These are phyloP conservation scores for Gobio occitaniae DNA, from an alignment of 2,797 vertebrate genomes.

Conservation along the genomic window DNA sequence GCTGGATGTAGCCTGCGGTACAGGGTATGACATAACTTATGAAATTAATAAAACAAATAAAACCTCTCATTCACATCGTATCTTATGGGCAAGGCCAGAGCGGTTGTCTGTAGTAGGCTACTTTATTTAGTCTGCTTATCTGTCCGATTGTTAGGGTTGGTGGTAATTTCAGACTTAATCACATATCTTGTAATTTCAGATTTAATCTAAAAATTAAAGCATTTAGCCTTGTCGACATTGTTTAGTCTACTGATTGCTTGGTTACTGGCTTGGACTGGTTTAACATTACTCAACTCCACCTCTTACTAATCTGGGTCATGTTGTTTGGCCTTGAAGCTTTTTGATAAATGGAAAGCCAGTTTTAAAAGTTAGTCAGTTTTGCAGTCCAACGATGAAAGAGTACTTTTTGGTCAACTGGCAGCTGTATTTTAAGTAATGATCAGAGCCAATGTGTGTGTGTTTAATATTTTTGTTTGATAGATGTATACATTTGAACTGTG, in stretches of 20 bases:
- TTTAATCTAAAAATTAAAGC: not conserved
- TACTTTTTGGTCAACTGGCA: not conserved
- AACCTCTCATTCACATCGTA: not conserved
- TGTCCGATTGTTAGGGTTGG: not conserved
- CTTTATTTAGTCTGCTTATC: not conserved
- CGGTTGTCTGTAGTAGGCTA: not conserved
- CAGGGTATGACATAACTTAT: conserved; percentile 80
- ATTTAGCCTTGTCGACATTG: not conserved
- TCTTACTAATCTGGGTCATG: not conserved
- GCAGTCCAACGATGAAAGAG: not conserved
- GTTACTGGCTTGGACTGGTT: not conserved
- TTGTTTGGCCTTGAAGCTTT: not conserved
- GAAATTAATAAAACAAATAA: not conserved
- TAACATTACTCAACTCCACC: no score
- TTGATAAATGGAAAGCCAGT: not conserved
- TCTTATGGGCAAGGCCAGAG: not conserved
- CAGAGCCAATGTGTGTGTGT: not conserved
- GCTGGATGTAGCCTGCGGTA: conserved; percentile 96
- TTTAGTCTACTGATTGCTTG: not conserved
- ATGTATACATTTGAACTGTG: no score
- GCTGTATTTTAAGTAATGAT: not conserved
- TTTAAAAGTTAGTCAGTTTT: not conserved
- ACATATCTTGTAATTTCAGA: not conserved
- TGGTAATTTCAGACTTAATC: not conserved
- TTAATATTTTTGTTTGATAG: no score